phyloP scores from a whole-genome alignment of 2,888 invertebrate genomes.

The Chrysolina oricalcia region DNA sequence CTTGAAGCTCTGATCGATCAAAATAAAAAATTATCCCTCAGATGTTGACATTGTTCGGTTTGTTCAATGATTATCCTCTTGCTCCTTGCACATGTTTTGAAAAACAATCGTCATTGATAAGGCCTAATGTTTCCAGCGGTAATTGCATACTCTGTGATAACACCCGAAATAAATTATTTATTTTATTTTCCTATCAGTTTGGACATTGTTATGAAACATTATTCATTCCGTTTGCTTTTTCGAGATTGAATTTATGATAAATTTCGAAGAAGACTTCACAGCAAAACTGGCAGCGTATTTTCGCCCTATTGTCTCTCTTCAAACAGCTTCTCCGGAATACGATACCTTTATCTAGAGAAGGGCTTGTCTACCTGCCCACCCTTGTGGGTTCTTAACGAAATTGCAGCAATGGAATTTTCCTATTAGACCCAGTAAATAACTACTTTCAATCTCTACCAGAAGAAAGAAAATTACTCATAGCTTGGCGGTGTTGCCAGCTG shows the following conservation, averaged over 20 bases:
- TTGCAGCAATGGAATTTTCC: slow-evolving; percentile 6
- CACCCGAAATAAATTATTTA: slow-evolving; percentile 11
- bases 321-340: slow-evolving; percentile 5
- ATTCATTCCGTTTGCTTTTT: slow-evolving; percentile 1
- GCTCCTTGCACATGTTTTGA: not conserved
- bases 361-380: slow-evolving; percentile 9
- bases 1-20: not conserved
- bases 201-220: slow-evolving; percentile 22
- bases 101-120: not conserved
- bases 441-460: not conserved
- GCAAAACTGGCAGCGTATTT: not conserved
- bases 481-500: not conserved
- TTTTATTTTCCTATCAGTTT: slow-evolving; percentile 8
- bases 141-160: slow-evolving; percentile 3
- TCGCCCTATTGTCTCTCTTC: not conserved
- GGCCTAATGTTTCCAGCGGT: not conserved
- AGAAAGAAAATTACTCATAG: not conserved
- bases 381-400: not conserved
- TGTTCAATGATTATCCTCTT: not conserved
- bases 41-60: not conserved
- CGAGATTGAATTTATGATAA: slow-evolving; percentile 16
- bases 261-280: not conserved
- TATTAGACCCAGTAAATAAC: not conserved
- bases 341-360: slow-evolving; percentile 7
- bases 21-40: not conserved